Conservation (phyloP, 2,888 invertebrate genomes). For the Mycalesis mineus region DNA sequence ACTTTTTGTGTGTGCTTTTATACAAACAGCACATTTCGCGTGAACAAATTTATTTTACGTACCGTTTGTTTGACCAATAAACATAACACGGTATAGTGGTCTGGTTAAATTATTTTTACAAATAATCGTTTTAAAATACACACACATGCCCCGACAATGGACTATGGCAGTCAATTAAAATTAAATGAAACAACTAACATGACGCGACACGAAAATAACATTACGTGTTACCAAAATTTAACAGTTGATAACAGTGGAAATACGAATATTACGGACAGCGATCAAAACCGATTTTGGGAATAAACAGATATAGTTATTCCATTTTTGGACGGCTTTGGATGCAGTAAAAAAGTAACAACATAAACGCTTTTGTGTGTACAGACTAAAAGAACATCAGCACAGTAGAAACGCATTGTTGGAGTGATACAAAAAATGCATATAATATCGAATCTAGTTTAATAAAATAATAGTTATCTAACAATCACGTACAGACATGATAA, state of each 20-base stretch:
- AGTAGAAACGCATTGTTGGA: no score
- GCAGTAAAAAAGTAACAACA: no score
- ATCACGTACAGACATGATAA: no score
- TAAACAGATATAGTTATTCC: no score
- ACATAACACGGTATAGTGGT: background rate
- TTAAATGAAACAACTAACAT: conserved; percentile 5
- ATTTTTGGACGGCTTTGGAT: no score
- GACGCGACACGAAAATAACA: conserved; percentile 10
- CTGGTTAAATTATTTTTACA: conserved; percentile 4
- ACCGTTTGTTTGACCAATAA: background rate
- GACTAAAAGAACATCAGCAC: no score
- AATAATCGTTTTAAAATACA: conserved; percentile 6
- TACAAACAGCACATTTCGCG: background rate
- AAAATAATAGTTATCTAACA: no score
- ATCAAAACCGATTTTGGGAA: background rate
- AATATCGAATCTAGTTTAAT: no score
- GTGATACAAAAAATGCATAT: no score
- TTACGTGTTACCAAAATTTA: conserved; percentile 14
- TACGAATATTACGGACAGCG: background rate
- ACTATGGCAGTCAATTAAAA: conserved; percentile 3
- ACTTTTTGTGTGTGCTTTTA: background rate
- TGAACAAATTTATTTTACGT: background rate
- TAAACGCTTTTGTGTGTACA: no score
- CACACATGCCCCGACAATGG: background rate
- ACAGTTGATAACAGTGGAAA: conserved; percentile 6